These are phyloP conservation scores for Eupithecia tripunctaria DNA, from an alignment of 2,888 invertebrate species.

Conservation along the genomic window DNA sequence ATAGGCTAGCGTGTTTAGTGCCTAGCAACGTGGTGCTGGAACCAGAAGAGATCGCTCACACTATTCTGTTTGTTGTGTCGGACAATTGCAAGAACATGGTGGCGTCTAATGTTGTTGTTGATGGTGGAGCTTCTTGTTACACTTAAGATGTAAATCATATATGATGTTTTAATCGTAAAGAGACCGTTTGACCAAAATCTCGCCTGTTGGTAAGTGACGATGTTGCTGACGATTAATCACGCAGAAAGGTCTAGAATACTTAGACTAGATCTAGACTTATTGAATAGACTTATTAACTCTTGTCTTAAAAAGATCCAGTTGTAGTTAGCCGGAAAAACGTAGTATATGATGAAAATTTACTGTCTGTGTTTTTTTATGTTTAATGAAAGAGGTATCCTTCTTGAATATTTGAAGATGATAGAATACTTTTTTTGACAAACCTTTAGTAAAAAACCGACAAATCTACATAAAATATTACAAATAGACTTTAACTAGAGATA, in stretches of 20 bases:
- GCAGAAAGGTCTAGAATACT: no score
- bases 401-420: neutral
- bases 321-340: no score
- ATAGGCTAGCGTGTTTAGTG: constrained; percentile 52
- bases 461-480: neutral
- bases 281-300: no score
- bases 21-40: constrained; percentile 62
- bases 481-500: neutral
- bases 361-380: neutral
- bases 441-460: neutral
- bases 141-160: no score
- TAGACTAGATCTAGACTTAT: no score
- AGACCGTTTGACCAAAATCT: no score
- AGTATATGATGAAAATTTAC: neutral
- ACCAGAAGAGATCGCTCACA: constrained; percentile 66
- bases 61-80: constrained; percentile 64
- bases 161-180: no score
- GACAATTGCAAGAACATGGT: constrained; percentile 60
- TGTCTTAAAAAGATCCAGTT: no score
- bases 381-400: neutral
- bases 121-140: constrained; percentile 58
- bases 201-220: no score
- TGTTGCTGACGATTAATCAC: no score
- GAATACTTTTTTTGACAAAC: neutral
- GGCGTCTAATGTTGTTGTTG: constrained; percentile 59